Evolutionary conservation across 64 coral and sea anemone genomes (phyloP).

Genomic region (Pachyseris speciosa): DNA sequence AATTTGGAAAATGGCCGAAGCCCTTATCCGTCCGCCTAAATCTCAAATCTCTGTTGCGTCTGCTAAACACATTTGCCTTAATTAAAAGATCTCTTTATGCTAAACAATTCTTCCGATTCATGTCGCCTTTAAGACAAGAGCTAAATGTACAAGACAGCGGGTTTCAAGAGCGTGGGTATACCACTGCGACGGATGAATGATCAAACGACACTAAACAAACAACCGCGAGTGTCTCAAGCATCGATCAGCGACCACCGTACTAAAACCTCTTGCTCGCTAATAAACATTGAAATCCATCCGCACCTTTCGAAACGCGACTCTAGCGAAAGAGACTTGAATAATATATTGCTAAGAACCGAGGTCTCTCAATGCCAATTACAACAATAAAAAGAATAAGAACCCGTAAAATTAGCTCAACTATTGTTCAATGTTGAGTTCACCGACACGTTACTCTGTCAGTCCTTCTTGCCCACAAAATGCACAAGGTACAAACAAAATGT

Average conservation of each 20-base stretch:
- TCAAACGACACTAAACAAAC: constrained; percentile 52
- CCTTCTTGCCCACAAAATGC: neutral
- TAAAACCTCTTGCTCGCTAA: constrained; percentile 19
- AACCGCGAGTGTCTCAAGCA: constrained; percentile 31
- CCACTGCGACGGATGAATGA: constrained; percentile 1
- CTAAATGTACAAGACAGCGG: neutral
- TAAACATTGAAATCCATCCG: constrained; percentile 46
- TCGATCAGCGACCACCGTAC: neutral
- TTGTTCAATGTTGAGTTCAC: constrained; percentile 22
- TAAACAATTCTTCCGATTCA: constrained; percentile 12
- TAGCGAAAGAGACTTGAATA: neutral
- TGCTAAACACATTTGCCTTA: neutral
- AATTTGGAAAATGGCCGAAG: constrained; percentile 36
- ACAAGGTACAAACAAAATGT: neutral
- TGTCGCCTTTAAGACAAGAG: neutral
- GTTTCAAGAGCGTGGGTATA: neutral
- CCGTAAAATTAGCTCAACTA: constrained; percentile 36
- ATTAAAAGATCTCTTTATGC: neutral
- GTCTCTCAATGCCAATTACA: neutral
- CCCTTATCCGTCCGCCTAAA: neutral
- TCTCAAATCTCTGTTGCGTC: neutral
- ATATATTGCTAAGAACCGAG: neutral
- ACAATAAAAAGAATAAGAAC: neutral
- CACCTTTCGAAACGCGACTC: neutral
- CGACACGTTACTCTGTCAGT: neutral